Base-by-base conservation (phyloP, 2,113 vertebrate genomes). In the Engystomops pustulosus region DNA sequence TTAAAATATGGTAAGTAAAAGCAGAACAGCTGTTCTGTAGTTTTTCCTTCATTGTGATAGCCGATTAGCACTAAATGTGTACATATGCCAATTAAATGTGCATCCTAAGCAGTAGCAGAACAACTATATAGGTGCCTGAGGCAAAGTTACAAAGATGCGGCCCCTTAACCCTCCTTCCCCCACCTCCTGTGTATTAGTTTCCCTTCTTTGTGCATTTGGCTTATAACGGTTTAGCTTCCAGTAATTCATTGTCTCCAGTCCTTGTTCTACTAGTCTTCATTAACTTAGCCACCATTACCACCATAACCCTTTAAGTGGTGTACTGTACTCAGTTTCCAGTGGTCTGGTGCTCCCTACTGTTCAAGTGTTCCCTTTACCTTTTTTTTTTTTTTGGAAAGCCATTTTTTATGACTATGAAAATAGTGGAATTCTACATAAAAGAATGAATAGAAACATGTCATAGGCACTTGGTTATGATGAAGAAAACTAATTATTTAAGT, bases 21-120 rank as follows among this genome's bases (percentile, higher is more conserved):
- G 51, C 55, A 60, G 23, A 58, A 27, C 55, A 60, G 55, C 55
- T 60, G 55, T 60, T 60, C n/a, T 25, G 55, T 60, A 60, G 23
- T 11, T 20, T 5, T 27, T 27, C 23, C 55, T 60, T 25, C 10
- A 60, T 27, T 25, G 55, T 14, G 10, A 60, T 60, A 60, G 23
- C 55, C 55, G 10, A 60, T 60, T 60, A 60, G 23, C 55, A 53
- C 20, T 53, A 53, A 53, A n/a, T 60, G 55, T 12, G 23, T 11
- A 60, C 55, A 25, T 60, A 11, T 1, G 2, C 23, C 23, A 60
- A 60, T 55, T 55, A 55, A 53, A 55, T 23, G n/a, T 55, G 10
- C 10, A 60, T 60, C 10, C 55, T 25, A 25, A 60, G 10, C 55
- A 60, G n/a, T 55, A 20, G 18, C 17, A 53, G 49, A 10, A 4